A percentile compares a stretch with the other conserved stretches of the same genome.
These are phyloP conservation scores for Syrmaticus mikado DNA, from an alignment of 2,113 vertebrate species.

Conservation along the genomic window DNA sequence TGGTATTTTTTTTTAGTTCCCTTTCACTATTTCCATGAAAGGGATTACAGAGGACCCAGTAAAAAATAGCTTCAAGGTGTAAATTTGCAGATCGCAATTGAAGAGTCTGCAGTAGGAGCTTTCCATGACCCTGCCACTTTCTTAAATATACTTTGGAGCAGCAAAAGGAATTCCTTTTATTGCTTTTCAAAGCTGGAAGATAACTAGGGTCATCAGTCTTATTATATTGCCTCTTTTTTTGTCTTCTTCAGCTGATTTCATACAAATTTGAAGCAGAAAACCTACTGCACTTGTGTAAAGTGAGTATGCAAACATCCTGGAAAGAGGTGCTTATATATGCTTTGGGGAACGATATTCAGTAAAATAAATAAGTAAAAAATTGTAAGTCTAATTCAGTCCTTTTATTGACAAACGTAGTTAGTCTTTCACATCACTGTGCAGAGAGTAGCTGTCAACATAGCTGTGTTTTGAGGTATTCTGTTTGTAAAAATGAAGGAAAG, in stretches of 20 bases:
- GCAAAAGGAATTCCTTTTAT: neutral
- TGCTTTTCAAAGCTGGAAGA: neutral
- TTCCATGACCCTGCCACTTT: neutral
- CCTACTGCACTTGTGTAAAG: neutral
- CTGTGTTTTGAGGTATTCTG: neutral
- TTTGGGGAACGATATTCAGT: neutral
- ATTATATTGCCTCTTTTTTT: neutral
- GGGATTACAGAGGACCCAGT: neutral
- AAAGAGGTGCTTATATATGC: neutral
- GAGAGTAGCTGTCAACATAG: neutral
- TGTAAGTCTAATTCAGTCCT: neutral
- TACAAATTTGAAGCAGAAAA: neutral
- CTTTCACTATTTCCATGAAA: neutral
- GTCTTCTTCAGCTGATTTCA: neutral
- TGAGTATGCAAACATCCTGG: neutral
- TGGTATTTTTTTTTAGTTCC: neutral
- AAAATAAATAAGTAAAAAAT: neutral
- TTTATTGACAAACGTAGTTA: constrained; percentile 1
- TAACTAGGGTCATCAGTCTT: neutral
- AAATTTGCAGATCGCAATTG: neutral
- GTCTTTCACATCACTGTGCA: neutral
- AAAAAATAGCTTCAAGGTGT: neutral
- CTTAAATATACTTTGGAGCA: neutral
- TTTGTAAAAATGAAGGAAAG: constrained; percentile 22
- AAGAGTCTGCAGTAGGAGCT: neutral